Evolutionary conservation across 1,140 invertebrate genomes (phyloP), one percentile per base, ranked within the genome.

Genomic region (Sycobia sp.): DNA sequence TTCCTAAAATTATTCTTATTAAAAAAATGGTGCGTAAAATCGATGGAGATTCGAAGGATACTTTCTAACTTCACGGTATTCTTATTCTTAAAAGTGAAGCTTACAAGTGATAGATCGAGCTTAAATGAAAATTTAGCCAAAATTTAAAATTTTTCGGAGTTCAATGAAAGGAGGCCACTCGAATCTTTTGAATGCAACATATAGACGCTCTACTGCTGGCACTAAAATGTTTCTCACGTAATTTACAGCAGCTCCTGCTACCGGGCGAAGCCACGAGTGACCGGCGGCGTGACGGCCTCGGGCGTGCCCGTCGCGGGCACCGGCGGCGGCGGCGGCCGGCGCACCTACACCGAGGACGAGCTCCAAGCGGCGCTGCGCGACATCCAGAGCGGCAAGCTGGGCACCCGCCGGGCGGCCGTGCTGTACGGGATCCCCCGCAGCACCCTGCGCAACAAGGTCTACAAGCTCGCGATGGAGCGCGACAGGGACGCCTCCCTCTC

Each of bases 351-450:
- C 23, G 93, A 96, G 73, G 92, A 95, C 69, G 95, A 96, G 76
- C 85, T 97, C 9, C 90, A 92, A 71, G 90, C 90, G 14, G 95
- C 95, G 9, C 85, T 98, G 43, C 85, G 91, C 65, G 95, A 97
- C 79, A 96, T 98, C 72, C 90, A 95, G 75, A 91, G 89, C 74
- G 95, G 94, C 5, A 93, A 94, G 76, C 83, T 98, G 59, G 95
- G 94, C 47, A 96, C 94, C 1, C 82, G 95, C 32, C 86, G 96
- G 62, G 95, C 95, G 1, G 93, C 96, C 34, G 93, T 94, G 27
- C 90, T 97, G 65, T 98, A 98, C 78, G 94, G 95, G 60, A 96
- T 98, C 75, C 96, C 96, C 4, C 86, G 96, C 55, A 97, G 95
- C 55, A 97, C 95, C 3, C 85, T 98, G 7, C 86, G 95, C 41